Evolutionary conservation across 1,140 invertebrate genomes (phyloP).

Genomic region (Lordiphosa clarofinis): DNA sequence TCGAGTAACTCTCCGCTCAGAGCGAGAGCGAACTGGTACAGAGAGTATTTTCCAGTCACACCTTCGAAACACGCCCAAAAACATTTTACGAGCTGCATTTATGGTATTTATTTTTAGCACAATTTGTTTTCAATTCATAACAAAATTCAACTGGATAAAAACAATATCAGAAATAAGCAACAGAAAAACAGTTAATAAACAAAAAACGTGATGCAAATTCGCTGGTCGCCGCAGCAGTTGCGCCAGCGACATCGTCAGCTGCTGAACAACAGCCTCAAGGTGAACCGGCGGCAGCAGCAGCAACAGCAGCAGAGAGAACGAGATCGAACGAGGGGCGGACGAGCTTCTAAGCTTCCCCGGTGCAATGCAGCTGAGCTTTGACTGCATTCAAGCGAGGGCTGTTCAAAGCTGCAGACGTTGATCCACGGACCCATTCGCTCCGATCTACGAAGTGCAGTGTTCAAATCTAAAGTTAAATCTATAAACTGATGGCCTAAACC

Average conservation of each 20-base stretch:
- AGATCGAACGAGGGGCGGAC: slow-evolving; percentile 5
- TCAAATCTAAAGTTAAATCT: background rate
- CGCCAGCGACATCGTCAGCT: slow-evolving; percentile 54
- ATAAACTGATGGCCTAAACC: too few species aligned
- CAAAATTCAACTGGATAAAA: background rate
- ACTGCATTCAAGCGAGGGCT: slow-evolving; percentile 70
- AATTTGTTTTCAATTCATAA: slow-evolving; percentile 23
- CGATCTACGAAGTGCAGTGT: slow-evolving; percentile 70
- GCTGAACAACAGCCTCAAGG: slow-evolving; percentile 25
- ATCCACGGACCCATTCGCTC: slow-evolving; percentile 72
- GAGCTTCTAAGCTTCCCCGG: slow-evolving; percentile 13
- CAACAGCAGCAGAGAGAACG: background rate
- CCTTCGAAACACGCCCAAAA: too few species aligned
- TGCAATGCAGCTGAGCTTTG: slow-evolving; percentile 24
- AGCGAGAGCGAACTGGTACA: too few species aligned
- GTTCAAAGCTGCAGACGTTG: slow-evolving; percentile 80
- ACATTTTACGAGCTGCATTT: slow-evolving; percentile 17
- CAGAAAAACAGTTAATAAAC: slow-evolving; percentile 17
- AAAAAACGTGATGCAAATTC: slow-evolving; percentile 36
- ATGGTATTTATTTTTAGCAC: slow-evolving; percentile 11
- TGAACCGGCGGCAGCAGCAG: slow-evolving; percentile 16
- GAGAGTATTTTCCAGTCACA: too few species aligned
- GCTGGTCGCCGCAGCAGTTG: slow-evolving; percentile 49
- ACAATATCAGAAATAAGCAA: slow-evolving; percentile 15
- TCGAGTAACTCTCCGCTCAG: too few species aligned